These are phyloP conservation scores for Calonectris borealis DNA, from an alignment of 2,113 vertebrate species.

Conservation along the genomic window DNA sequence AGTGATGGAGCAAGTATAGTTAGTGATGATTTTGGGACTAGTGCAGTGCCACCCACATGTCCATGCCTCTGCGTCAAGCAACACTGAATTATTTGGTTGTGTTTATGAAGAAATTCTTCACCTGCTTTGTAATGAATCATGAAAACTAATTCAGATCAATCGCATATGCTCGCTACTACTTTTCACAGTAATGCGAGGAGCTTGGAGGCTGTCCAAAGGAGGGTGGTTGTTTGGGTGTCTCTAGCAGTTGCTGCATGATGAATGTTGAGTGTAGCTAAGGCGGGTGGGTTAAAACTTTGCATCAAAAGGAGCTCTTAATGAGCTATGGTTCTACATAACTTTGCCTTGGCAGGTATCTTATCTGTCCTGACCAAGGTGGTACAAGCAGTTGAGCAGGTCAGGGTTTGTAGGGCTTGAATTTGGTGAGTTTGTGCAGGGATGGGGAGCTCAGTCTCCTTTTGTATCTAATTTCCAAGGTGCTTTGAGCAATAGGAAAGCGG, in stretches of 20 bases:
- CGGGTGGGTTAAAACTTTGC: background rate
- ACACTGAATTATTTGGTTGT: background rate
- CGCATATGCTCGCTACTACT: background rate
- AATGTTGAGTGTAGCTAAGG: background rate
- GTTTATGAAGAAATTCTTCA: background rate
- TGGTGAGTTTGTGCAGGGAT: background rate
- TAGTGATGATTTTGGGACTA: background rate
- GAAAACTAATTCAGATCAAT: background rate
- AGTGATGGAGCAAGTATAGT: background rate
- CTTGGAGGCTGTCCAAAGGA: conserved; percentile 1
- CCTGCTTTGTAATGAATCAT: conserved; percentile 5
- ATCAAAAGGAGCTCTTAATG: background rate
- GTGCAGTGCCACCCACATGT: background rate
- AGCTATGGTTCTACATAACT: background rate
- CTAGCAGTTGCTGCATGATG: background rate
- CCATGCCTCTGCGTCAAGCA: background rate
- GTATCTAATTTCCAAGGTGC: background rate
- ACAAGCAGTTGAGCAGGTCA: background rate
- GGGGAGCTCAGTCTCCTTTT: background rate
- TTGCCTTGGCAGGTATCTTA: background rate
- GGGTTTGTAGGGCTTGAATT: background rate
- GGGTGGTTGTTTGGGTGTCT: background rate
- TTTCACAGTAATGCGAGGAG: background rate
- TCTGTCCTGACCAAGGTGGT: background rate
- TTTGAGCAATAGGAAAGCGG: background rate